Conservation (phyloP, 2,797 vertebrate genomes). For the Halcyon leucocephala region DNA sequence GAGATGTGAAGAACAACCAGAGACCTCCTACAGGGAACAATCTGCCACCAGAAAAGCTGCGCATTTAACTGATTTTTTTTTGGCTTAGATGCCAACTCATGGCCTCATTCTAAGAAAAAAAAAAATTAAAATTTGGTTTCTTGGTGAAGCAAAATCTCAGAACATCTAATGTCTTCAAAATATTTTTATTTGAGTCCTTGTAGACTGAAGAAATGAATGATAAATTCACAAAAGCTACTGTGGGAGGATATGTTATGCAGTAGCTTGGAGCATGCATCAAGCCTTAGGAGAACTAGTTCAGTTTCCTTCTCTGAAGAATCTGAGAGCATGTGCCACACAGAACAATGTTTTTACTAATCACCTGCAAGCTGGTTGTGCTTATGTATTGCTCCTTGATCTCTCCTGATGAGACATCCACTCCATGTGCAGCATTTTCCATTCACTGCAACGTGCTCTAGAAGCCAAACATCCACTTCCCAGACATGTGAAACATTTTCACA, state of each 20-base stretch:
- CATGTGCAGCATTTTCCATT: not conserved
- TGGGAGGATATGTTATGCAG: not conserved
- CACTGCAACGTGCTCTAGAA: not conserved
- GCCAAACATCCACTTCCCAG: constrained; percentile 15
- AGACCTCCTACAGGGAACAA: constrained; percentile 63
- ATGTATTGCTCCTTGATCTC: not conserved
- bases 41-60: constrained; percentile 54
- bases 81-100: constrained; percentile 7
- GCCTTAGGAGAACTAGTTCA: not conserved
- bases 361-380: not conserved
- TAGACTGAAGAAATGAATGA: not conserved
- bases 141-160: not conserved
- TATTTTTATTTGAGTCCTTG: not conserved
- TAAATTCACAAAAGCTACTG: not conserved
- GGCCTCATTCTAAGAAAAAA: constrained; percentile 17
- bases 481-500: not conserved
- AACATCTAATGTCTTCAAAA: not conserved
- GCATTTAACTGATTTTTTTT: constrained; percentile 57
- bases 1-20: constrained; percentile 57
- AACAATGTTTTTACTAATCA: not conserved
- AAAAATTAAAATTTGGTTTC: not conserved
- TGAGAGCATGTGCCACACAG: not conserved
- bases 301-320: not conserved
- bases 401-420: not conserved
- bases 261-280: not conserved